A percentile compares a stretch with the other conserved stretches of the same genome.
These are phyloP conservation scores for Saturnia japonica DNA, from an alignment of 2,888 invertebrate species.

Conservation along the genomic window DNA sequence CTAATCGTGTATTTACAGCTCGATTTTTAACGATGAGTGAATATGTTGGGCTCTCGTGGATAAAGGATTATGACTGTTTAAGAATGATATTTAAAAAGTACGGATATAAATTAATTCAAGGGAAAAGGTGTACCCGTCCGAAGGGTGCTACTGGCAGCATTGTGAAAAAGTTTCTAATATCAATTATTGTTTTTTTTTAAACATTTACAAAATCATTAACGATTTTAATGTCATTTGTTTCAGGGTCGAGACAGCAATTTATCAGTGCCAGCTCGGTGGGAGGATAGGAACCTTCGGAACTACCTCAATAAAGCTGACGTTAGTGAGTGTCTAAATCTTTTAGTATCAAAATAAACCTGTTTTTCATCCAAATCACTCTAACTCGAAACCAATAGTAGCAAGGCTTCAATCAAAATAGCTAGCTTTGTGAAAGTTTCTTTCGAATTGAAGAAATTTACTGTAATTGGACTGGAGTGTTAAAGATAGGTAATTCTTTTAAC, in stretches of 20 bases:
- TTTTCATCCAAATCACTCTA: not conserved
- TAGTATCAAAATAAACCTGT: not conserved
- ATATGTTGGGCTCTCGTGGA: no score
- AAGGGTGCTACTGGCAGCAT: no score
- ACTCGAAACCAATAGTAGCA: not conserved
- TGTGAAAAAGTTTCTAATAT: not conserved
- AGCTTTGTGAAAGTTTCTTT: not conserved
- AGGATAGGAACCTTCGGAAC: conserved; percentile 84
- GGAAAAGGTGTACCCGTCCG: no score
- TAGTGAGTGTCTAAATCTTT: conserved; percentile 52
- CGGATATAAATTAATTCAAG: no score
- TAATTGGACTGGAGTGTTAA: not conserved
- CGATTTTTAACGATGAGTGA: no score
- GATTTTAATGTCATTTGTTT: conserved; percentile 38
- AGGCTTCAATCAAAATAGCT: not conserved
- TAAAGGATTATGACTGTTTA: no score
- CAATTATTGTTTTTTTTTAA: not conserved
- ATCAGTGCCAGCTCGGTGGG: conserved; percentile 85
- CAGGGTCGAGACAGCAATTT: conserved; percentile 85
- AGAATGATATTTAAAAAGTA: no score
- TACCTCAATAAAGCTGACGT: conserved; percentile 83
- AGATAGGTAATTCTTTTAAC: not conserved
- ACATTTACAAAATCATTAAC: not conserved
- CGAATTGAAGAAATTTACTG: not conserved
- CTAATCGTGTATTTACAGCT: no score